These are phyloP conservation scores for Anguilla marmorata DNA, from an alignment of 2,797 vertebrate species.

Conservation along the genomic window DNA sequence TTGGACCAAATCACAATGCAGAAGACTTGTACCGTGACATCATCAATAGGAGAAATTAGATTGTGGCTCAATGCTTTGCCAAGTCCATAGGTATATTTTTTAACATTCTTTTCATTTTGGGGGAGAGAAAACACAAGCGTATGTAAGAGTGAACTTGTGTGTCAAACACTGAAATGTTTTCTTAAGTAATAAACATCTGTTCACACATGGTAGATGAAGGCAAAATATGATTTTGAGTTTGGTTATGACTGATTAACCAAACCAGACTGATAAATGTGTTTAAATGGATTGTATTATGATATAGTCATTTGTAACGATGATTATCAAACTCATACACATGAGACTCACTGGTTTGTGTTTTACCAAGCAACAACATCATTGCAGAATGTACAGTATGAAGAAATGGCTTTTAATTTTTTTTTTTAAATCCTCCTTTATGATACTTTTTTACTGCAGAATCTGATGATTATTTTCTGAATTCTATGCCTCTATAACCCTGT, in stretches of 20 bases:
- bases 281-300: background rate
- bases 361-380: background rate
- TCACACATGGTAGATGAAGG: too few species aligned
- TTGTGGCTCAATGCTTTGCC: background rate
- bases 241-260: too few species aligned
- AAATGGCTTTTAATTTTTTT: background rate
- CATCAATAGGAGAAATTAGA: background rate
- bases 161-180: too few species aligned
- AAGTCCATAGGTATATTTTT: too few species aligned
- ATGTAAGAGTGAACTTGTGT: too few species aligned
- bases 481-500: background rate
- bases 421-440: background rate
- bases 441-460: background rate
- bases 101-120: too few species aligned
- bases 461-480: background rate
- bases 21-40: background rate
- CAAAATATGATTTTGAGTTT: too few species aligned
- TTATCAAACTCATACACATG: too few species aligned
- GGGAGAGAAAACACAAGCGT: too few species aligned
- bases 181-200: too few species aligned
- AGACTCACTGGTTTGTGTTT: background rate
- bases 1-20: background rate
- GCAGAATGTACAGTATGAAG: background rate
- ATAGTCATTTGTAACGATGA: background rate
- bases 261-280: background rate